Percentiles rank a stretch among this genome's conserved stretches.
Conservation (phyloP, 1,140 invertebrate species). For the Mactra quadrangularis region DNA sequence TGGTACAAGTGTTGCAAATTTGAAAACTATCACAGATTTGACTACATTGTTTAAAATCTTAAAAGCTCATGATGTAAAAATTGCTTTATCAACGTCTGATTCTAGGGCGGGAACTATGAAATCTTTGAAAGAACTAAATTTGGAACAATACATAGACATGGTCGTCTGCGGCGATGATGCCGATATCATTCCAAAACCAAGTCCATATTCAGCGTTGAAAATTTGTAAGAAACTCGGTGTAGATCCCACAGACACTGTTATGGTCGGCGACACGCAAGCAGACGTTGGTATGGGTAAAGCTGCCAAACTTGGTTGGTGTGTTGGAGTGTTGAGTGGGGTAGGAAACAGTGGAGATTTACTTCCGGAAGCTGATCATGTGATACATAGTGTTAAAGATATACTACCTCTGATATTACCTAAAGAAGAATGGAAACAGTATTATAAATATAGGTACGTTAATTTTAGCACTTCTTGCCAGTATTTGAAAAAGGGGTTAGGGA, state of each 20-base stretch:
- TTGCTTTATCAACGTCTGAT: conserved; percentile 85
- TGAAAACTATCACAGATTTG: conserved; percentile 82
- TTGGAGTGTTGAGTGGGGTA: conserved; percentile 83
- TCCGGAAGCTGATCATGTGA: conserved; percentile 77
- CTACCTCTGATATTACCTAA: conserved; percentile 78
- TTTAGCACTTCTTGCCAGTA: not conserved
- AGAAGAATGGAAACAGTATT: conserved; percentile 74
- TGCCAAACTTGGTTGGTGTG: conserved; percentile 83
- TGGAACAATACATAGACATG: conserved; percentile 80
- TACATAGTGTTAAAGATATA: conserved; percentile 77
- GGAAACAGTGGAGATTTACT: conserved; percentile 75
- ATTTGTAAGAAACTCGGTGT: conserved; percentile 83
- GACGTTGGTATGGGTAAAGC: conserved; percentile 84
- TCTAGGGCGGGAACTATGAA: conserved; percentile 81
- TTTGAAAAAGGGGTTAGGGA: not conserved
- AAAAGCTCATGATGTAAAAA: conserved; percentile 82
- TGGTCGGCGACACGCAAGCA: conserved; percentile 85
- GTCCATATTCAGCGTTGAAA: conserved; percentile 83
- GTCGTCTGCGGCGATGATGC: conserved; percentile 85
- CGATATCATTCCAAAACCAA: conserved; percentile 83
- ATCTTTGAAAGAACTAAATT: conserved; percentile 77
- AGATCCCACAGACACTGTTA: conserved; percentile 81
- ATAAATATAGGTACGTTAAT: conserved; percentile 67
- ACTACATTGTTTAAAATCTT: conserved; percentile 83
- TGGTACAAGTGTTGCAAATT: conserved; percentile 65